Evolutionary conservation across 2,888 invertebrate species (phyloP).

Genomic region (Cephonodes hylas): DNA sequence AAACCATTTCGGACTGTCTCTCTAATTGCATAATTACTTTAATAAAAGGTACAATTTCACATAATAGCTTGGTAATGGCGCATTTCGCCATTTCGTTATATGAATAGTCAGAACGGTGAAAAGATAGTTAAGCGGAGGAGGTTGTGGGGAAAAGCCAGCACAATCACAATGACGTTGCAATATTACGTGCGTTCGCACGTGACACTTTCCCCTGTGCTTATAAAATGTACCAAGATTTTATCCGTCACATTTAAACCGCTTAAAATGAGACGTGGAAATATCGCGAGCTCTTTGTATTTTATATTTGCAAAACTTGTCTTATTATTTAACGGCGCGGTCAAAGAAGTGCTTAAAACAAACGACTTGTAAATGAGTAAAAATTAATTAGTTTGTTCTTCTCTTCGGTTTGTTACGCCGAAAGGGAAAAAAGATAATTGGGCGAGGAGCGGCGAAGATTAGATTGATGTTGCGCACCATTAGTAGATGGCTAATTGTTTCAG

Average conservation of each 20-base stretch:
- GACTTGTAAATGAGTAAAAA: slow-evolving; percentile 66
- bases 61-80: not conserved
- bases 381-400: slow-evolving; percentile 62
- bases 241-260: not conserved
- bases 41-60: not conserved
- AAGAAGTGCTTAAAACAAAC: slow-evolving; percentile 35
- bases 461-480: slow-evolving; percentile 47
- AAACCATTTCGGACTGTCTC: too few relatives aligned
- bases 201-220: not conserved
- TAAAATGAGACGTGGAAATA: not conserved
- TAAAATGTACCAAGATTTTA: not conserved
- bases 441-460: slow-evolving; percentile 41
- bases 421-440: slow-evolving; percentile 57
- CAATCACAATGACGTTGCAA: not conserved
- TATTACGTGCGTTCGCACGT: slow-evolving; percentile 1
- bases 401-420: slow-evolving; percentile 37
- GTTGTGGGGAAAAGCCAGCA: not conserved
- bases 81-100: not conserved
- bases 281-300: not conserved
- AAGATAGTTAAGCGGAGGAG: not conserved
- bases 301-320: not conserved
- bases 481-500: slow-evolving; percentile 36
- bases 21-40: not conserved
- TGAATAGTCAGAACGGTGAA: not conserved
- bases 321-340: slow-evolving; percentile 6